A percentile compares a stretch with the other conserved stretches of the same genome.
Conservation (phyloP, 1,140 invertebrate species). For the Armadillidium nasatum region DNA sequence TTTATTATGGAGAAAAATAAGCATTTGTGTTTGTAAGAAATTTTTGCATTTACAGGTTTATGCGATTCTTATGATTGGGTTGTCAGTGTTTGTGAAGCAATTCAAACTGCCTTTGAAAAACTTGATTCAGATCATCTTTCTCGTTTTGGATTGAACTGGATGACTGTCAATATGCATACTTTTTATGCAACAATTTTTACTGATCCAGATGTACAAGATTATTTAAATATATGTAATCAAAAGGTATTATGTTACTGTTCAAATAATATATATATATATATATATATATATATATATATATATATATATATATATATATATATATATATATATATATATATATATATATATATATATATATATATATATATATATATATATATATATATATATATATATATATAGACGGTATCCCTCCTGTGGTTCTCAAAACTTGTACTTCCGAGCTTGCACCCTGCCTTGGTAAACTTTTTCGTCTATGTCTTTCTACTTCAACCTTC, state of each 20-base stretch:
- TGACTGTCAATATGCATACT: slow-evolving; percentile 61
- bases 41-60: slow-evolving; percentile 49
- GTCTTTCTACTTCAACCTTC: too few species aligned
- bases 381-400: too few species aligned
- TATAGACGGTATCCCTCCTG: too few species aligned
- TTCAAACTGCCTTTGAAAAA: slow-evolving; percentile 57
- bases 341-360: too few species aligned
- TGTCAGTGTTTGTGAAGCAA: slow-evolving; percentile 55
- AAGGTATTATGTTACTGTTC: slow-evolving; percentile 50
- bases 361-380: too few species aligned
- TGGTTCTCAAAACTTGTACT: too few species aligned
- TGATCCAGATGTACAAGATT: slow-evolving; percentile 59
- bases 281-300: slow-evolving; percentile 21
- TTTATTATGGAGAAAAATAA: too few species aligned
- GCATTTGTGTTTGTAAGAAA: too few species aligned
- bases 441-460: too few species aligned
- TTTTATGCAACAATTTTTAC: slow-evolving; percentile 61
- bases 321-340: not conserved
- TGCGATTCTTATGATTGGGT: slow-evolving; percentile 61
- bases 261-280: slow-evolving; percentile 18
- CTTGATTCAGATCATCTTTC: slow-evolving; percentile 57
- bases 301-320: slow-evolving; percentile 14
- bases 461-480: too few species aligned
- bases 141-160: slow-evolving; percentile 60
- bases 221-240: slow-evolving; percentile 55